These are phyloP conservation scores for Lordiphosa fenestrarum DNA, from an alignment of 2,888 invertebrate species.

Conservation along the genomic window DNA sequence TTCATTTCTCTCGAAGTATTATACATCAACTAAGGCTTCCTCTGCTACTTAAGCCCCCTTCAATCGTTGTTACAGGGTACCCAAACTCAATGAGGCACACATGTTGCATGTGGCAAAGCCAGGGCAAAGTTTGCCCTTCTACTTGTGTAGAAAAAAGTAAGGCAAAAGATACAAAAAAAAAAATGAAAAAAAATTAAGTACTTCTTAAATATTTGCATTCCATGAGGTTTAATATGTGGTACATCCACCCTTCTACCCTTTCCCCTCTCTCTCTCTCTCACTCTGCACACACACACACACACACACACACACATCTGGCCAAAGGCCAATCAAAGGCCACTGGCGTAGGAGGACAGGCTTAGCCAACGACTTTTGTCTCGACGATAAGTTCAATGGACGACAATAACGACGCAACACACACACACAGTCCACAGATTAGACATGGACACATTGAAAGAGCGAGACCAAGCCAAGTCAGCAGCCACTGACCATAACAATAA, in stretches of 20 bases:
- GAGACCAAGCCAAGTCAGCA: conserved; percentile 14
- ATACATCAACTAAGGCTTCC: too few species aligned
- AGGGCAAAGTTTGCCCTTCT: conserved; percentile 47
- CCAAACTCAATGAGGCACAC: conserved; percentile 46
- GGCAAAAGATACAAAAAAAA: conserved; percentile 21
- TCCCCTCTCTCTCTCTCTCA: conserved; percentile 10
- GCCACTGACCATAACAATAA: conserved; percentile 9
- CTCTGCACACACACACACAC: too few species aligned
- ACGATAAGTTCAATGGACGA: conserved; percentile 9
- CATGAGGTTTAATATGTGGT: conserved; percentile 61
- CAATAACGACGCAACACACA: conserved; percentile 19
- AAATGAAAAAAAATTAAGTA: conserved; percentile 62
- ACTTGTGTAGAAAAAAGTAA: conserved; percentile 10
- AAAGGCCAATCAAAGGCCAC: conserved; percentile 38
- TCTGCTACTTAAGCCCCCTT: neutral
- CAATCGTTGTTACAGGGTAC: neutral
- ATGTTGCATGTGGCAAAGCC: conserved; percentile 52
- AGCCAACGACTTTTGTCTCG: conserved; percentile 31
- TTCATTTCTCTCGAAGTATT: too few species aligned
- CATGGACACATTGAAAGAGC: conserved; percentile 30
- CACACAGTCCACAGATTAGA: conserved; percentile 62
- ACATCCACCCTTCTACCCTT: conserved; percentile 16
- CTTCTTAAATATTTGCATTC: conserved; percentile 67
- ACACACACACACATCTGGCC: neutral
- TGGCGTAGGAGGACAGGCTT: conserved; percentile 24